Evolutionary conservation across 2,113 vertebrate species (phyloP), one percentile per base, ranked within the genome.

Genomic region (Urocolius indicus): DNA sequence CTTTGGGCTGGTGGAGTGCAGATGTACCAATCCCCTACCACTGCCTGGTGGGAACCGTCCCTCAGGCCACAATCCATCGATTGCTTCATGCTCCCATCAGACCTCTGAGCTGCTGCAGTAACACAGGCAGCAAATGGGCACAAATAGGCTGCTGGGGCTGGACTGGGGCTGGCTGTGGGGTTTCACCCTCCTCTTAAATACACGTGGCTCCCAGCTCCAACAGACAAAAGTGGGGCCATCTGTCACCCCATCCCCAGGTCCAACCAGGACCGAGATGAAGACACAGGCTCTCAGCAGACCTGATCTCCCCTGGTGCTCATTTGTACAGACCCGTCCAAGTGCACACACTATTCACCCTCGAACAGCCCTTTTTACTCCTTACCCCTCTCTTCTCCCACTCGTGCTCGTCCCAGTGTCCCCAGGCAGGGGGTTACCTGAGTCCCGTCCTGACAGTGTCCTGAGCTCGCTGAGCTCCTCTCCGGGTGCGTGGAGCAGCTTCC

Each of bases 161-260:
- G 10, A 29, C 30, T 6, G 7, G 19, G 43, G 45, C n/a, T 5
- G 10, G 27, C 34, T 2, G 2, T 5, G 58, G 41, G 27, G 41
- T 20, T 43, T 30, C 19, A 16, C 51, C 15, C 61, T 12, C 7
- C 71, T 10, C 43, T 29, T 8, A 23, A 19, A 12, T 2, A 14
- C 41, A 10, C 1, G 18, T 41, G 58, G 15, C 24, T 15, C 71
- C 18, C 7, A 55, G 34, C 71, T 8, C 61, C 66, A 9, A 13
- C 24, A 7, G 24, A 3, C 45, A 8, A 5, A 32, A 43, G 7
- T 0, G 2, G 41, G 51, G 66, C 16, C 4, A 0, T 1, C 27
- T 58, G 52, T 6, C 30, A 5, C 13, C 13, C 14, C 6, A 0
- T 26, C 27, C 58, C 27, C 5, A 0, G 7, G 23, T 24, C 46